Base-by-base conservation (phyloP, 2,797 vertebrate genomes). In the Syncerus caffer region DNA sequence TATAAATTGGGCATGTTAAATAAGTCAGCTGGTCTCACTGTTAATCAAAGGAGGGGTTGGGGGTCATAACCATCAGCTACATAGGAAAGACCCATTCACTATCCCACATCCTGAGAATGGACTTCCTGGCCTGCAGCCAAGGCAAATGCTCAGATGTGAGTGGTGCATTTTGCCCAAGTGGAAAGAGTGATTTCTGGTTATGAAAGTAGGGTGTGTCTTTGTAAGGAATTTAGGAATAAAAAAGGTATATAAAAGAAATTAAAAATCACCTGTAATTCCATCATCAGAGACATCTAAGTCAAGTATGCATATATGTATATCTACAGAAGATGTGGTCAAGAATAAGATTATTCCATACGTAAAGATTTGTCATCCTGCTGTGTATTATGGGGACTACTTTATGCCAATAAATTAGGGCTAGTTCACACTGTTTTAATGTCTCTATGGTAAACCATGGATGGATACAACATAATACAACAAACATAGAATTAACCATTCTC, bases 31-130 rank as follows among this genome's bases (percentile, higher is more conserved):
- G 38, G 38, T 89, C 93, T 95, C 55, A 71, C 25, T 38, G 85
- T 95, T 98, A 95, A 97, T 97, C 95, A 97, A 95, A 96, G 85
- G 45, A 19, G 5, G 53, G 45, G 71, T 85, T 89, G 96, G 27
- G 45, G 74, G 12, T 60, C 86, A 79, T 42, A 95, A 47, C 57
- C 74, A 86, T 97, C 67, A 84, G 60, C 76, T 85, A 42, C 53
- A 53, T 58, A 83, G 76, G 76, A 92, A 89, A 92, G 27, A 92
- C 57, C n/a, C 53, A 64, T 91, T 95, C 80, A 79, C 60, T 51
- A 13, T 92, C 16, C 79, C 89, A 95, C 89, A 71, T 89, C 64
- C 89, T 89, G 84, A 95, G 62, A 91, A 85, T 6, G 4, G 58
- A 85, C 58, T 95, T 62, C 14, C 89, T 92, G 96, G 92, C 62